Percentiles rank a stretch among this genome's conserved stretches.
These are phyloP conservation scores for Oreochromis grahami DNA, from an alignment of 2,797 vertebrate genomes.

Conservation along the genomic window DNA sequence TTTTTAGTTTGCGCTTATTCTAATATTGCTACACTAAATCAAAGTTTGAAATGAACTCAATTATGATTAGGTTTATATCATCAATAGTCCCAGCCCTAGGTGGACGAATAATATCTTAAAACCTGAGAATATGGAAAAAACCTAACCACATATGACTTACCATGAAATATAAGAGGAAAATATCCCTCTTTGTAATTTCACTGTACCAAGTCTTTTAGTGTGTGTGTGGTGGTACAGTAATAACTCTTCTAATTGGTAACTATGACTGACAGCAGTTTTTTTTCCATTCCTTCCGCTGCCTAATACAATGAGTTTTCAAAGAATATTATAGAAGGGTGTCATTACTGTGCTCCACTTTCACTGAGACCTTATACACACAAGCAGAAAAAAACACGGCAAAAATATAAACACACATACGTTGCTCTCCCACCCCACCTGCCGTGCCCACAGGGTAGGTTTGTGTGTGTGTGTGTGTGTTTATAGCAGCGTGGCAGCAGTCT, in stretches of 20 bases:
- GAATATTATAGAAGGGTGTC: slow-evolving; percentile 12
- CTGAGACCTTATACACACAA: neutral
- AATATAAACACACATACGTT: slow-evolving; percentile 36
- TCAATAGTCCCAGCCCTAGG: neutral
- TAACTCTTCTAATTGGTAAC: slow-evolving; percentile 5
- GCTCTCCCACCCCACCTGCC: slow-evolving; percentile 15
- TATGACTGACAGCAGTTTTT: slow-evolving; percentile 16
- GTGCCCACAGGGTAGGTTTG: slow-evolving; percentile 14
- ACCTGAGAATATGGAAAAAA: neutral
- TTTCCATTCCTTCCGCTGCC: slow-evolving; percentile 3
- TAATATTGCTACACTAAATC: neutral
- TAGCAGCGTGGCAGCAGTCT: slow-evolving; percentile 32
- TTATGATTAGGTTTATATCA: neutral
- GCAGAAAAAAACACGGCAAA: slow-evolving; percentile 11
- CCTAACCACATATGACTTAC: neutral
- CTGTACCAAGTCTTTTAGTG: neutral
- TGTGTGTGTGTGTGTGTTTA: neutral
- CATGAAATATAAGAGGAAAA: neutral
- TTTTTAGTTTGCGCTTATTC: neutral
- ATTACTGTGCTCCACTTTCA: slow-evolving; percentile 11
- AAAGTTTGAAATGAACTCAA: neutral
- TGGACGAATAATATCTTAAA: neutral
- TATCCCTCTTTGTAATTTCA: neutral
- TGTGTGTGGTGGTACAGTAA: neutral
- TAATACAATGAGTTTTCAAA: slow-evolving; percentile 17